Percentiles rank a stretch among this genome's conserved stretches.
These are phyloP conservation scores for Pammene fasciana DNA, from an alignment of 2,888 invertebrate species.

Conservation along the genomic window DNA sequence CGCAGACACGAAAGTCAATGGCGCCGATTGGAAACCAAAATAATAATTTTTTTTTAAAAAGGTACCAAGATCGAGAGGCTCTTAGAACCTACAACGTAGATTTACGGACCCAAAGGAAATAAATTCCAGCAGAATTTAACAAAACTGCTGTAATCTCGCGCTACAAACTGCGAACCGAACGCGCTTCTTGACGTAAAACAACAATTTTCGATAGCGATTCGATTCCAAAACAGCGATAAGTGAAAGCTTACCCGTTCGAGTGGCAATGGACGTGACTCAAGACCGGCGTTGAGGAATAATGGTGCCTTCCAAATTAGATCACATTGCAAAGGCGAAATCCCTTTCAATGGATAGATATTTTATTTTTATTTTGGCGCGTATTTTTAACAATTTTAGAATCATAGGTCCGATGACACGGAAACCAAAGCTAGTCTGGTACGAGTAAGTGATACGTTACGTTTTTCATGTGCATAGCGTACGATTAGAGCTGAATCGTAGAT, in stretches of 20 bases:
- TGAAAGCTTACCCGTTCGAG: slow-evolving; percentile 55
- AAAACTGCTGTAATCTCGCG: slow-evolving; percentile 44
- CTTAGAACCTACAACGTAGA: neutral
- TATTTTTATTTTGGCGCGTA: slow-evolving; percentile 57
- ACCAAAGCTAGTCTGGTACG: too few relatives aligned
- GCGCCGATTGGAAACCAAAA: too few relatives aligned
- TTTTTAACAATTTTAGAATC: slow-evolving; percentile 35
- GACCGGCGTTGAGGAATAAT: slow-evolving; percentile 58
- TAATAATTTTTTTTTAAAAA: too few relatives aligned
- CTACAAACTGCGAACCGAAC: slow-evolving; percentile 49
- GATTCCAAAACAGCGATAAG: slow-evolving; percentile 56
- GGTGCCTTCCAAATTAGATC: slow-evolving; percentile 62
- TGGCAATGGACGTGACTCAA: slow-evolving; percentile 61
- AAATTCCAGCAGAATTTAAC: slow-evolving; percentile 32
- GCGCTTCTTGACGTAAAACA: slow-evolving; percentile 50
- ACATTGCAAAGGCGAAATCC: slow-evolving; percentile 55
- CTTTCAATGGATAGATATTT: slow-evolving; percentile 55
- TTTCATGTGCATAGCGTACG: too few relatives aligned
- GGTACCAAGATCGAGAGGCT: neutral
- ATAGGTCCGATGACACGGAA: neutral
- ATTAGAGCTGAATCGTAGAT: too few relatives aligned
- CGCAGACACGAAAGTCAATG: too few relatives aligned
- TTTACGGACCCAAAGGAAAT: slow-evolving; percentile 23
- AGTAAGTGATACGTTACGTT: too few relatives aligned
- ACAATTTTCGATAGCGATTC: slow-evolving; percentile 53